A percentile compares a stretch with the other conserved stretches of the same genome.
phyloP scores from a whole-genome alignment of 1,140 invertebrate genomes.

The Thalassaphorura encarpata region DNA sequence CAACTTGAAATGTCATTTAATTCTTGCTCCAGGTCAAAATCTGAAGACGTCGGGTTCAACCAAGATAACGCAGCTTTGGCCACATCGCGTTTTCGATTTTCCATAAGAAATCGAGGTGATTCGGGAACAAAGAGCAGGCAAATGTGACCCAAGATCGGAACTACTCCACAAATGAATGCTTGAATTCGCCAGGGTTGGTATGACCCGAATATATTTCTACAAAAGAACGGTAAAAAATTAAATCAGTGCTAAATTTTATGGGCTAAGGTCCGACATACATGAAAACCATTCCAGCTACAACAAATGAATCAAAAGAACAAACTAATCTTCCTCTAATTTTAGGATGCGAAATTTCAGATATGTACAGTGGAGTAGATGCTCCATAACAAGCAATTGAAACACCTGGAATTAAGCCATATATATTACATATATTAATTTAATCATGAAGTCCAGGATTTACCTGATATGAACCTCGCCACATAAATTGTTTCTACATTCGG shows the following conservation, averaged over 20 bases:
- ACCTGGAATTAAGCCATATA: no score
- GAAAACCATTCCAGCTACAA: background rate
- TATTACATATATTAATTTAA: no score
- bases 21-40: slow-evolving; percentile 36
- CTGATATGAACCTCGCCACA: slow-evolving; percentile 37
- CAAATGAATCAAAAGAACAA: background rate
- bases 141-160: slow-evolving; percentile 48
- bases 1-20: slow-evolving; percentile 29
- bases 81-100: slow-evolving; percentile 48
- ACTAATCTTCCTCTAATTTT: slow-evolving; percentile 37
- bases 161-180: slow-evolving; percentile 49
- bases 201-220: slow-evolving; percentile 50
- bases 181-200: slow-evolving; percentile 54
- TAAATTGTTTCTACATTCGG: slow-evolving; percentile 22
- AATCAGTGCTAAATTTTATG: background rate
- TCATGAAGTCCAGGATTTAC: no score
- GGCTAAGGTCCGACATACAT: background rate
- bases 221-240: background rate
- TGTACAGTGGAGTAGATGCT: slow-evolving; percentile 38
- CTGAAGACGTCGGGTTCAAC: slow-evolving; percentile 46
- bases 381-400: slow-evolving; percentile 37
- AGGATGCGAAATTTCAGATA: slow-evolving; percentile 40
- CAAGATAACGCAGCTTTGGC: slow-evolving; percentile 52
- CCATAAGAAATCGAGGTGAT: slow-evolving; percentile 16
- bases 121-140: slow-evolving; percentile 58